phyloP scores from a whole-genome alignment of 2,888 invertebrate genomes.

The Rhagonycha lutea region DNA sequence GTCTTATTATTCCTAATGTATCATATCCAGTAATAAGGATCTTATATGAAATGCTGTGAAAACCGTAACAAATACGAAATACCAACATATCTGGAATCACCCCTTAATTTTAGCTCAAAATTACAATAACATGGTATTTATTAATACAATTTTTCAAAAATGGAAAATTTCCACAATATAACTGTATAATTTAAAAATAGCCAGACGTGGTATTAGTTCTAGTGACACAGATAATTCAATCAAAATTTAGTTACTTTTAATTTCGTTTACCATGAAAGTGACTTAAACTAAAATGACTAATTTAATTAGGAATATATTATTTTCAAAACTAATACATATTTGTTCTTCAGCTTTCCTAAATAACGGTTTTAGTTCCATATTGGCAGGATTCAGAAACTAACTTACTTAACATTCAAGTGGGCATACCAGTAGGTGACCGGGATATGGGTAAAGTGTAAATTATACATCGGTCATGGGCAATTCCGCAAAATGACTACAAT shows the following conservation, averaged over 20 bases:
- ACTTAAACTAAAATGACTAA: background rate
- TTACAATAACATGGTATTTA: too few relatives aligned
- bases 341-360: background rate
- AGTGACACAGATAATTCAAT: background rate
- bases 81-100: too few relatives aligned
- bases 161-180: too few relatives aligned
- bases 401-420: background rate
- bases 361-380: background rate
- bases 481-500: background rate
- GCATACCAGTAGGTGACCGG: slow-evolving; percentile 27
- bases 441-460: slow-evolving; percentile 13
- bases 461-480: slow-evolving; percentile 5
- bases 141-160: too few relatives aligned
- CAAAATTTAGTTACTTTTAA: background rate
- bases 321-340: background rate
- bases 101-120: too few relatives aligned
- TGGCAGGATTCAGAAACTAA: background rate
- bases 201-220: too few relatives aligned
- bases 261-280: background rate
- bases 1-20: too few relatives aligned
- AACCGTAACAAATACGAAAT: too few relatives aligned
- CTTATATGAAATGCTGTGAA: too few relatives aligned
- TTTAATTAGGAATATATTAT: background rate
- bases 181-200: too few relatives aligned
- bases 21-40: too few relatives aligned